These are phyloP conservation scores for Tragelaphus strepsiceros DNA, from an alignment of 2,113 vertebrate species.

Conservation along the genomic window DNA sequence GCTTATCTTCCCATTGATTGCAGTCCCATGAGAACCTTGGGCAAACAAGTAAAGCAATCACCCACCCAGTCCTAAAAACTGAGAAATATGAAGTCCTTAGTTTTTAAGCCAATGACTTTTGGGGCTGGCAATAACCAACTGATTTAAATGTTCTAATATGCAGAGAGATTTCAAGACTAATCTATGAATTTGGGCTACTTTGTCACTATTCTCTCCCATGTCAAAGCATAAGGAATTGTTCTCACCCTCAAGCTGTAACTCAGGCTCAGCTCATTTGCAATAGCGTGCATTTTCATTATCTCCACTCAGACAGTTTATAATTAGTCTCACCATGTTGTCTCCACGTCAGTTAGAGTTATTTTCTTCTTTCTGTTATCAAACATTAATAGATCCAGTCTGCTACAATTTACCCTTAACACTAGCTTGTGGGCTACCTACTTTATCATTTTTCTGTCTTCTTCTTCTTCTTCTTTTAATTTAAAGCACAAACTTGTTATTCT, in stretches of 20 bases:
- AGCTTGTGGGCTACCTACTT: not conserved
- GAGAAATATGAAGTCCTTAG: not conserved
- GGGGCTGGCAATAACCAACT: not conserved
- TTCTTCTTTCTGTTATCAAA: not conserved
- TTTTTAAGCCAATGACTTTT: not conserved
- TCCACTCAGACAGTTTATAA: not conserved
- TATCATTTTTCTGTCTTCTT: not conserved
- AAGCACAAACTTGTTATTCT: not conserved
- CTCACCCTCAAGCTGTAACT: not conserved
- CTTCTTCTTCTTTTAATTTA: not conserved
- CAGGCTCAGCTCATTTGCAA: not conserved
- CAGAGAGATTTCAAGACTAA: not conserved
- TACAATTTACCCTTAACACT: not conserved
- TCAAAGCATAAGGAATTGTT: not conserved
- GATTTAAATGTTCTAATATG: not conserved
- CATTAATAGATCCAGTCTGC: not conserved
- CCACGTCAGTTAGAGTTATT: not conserved
- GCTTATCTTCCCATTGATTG: not conserved
- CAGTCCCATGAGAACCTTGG: rapidly evolving
- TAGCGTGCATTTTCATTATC: constrained; percentile 1
- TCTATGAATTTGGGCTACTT: not conserved
- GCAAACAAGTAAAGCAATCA: not conserved
- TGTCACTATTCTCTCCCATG: not conserved
- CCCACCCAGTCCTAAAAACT: not conserved
- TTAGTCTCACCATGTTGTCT: not conserved